Evolutionary conservation across 2,113 vertebrate species (phyloP).

Genomic region (Accipiter cooperii): DNA sequence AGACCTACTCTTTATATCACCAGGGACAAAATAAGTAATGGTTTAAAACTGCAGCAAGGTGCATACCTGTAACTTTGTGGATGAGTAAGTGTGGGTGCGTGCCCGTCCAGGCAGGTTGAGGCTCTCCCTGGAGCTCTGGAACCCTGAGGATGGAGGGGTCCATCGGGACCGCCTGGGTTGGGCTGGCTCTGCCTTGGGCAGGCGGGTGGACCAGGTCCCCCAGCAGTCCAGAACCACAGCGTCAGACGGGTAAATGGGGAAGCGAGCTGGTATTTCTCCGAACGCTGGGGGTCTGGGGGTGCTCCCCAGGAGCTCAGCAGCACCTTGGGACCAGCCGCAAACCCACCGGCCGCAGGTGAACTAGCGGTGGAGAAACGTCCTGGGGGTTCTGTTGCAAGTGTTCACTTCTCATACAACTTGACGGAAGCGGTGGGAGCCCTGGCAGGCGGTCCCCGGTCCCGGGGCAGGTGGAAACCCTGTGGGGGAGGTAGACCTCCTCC

Average conservation of each 20-base stretch:
- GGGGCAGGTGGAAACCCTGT: background rate
- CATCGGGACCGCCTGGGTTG: background rate
- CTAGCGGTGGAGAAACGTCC: background rate
- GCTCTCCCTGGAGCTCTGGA: background rate
- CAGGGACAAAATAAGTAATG: background rate
- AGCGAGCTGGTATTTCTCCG: background rate
- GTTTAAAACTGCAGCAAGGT: background rate
- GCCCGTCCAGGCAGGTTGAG: background rate
- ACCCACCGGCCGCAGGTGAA: background rate
- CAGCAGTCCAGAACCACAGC: background rate
- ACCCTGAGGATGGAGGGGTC: background rate
- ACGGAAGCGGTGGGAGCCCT: background rate
- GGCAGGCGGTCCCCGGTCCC: background rate
- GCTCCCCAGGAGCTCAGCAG: background rate
- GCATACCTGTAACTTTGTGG: accelerated
- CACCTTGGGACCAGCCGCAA: background rate
- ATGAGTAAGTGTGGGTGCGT: accelerated
- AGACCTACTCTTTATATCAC: background rate
- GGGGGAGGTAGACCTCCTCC: background rate
- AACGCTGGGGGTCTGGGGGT: background rate
- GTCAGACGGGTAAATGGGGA: background rate
- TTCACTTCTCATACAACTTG: accelerated
- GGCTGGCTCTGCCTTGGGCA: background rate
- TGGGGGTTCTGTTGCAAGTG: background rate
- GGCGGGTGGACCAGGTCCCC: background rate